Conservation (phyloP, 1,140 invertebrate species). For the Trypoxylus dichotomus region DNA sequence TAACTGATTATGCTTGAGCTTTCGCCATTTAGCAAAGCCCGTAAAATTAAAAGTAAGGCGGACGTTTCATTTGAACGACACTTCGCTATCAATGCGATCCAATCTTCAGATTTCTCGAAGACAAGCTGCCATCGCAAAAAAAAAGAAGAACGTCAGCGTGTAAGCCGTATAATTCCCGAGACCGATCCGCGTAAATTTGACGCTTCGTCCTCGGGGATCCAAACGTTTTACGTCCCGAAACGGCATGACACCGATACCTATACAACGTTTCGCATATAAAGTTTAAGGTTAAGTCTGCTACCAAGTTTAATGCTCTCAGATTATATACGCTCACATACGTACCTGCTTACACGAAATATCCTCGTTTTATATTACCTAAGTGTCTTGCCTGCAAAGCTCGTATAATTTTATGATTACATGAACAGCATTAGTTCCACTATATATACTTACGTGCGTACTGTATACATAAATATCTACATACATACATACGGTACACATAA, state of each 20-base stretch:
- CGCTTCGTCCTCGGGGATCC: background rate
- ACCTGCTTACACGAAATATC: constrained; percentile 23
- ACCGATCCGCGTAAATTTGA: constrained; percentile 23
- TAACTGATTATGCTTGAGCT: background rate
- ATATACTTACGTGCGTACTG: background rate
- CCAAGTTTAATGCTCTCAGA: constrained; percentile 14
- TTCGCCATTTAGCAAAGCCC: background rate
- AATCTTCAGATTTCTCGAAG: constrained; percentile 9
- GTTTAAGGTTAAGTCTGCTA: constrained; percentile 24
- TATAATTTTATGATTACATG: constrained; percentile 23
- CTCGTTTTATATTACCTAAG: constrained; percentile 20
- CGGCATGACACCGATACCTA: constrained; percentile 8
- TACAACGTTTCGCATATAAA: constrained; percentile 13
- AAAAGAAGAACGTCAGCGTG: background rate
- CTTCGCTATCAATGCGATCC: constrained; percentile 12
- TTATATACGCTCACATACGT: constrained; percentile 25
- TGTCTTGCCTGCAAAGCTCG: constrained; percentile 4
- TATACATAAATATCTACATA: background rate
- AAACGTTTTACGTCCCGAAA: constrained; percentile 17
- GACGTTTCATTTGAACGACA: constrained; percentile 3
- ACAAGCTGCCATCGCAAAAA: constrained; percentile 18
- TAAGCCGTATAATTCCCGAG: constrained; percentile 10
- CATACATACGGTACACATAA: background rate
- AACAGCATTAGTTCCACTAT: constrained; percentile 4
- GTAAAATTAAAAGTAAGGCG: constrained; percentile 22